Percentiles rank a stretch among this genome's conserved stretches.
Evolutionary conservation across 2,797 vertebrate species (phyloP).

Genomic region (Rhynchotus rufescens): DNA sequence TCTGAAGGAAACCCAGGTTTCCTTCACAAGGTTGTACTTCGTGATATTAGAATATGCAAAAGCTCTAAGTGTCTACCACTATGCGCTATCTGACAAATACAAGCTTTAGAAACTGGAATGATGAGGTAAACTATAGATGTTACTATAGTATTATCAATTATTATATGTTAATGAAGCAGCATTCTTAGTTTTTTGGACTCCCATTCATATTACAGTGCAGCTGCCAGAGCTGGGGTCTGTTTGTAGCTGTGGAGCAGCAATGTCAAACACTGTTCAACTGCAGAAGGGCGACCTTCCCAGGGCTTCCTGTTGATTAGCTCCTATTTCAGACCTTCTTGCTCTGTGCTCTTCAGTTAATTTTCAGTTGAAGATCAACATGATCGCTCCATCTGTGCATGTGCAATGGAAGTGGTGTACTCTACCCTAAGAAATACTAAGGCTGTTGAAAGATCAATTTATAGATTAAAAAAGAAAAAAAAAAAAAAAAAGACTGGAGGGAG

Average conservation of each 20-base stretch:
- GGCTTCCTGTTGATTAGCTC: background rate
- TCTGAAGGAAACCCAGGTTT: background rate
- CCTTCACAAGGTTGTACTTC: background rate
- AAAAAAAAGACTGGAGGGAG: slow-evolving; percentile 19
- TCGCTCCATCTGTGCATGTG: background rate
- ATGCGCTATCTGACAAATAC: background rate
- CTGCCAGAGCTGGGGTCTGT: background rate
- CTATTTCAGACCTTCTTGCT: background rate
- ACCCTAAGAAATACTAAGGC: slow-evolving; percentile 62
- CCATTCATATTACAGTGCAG: background rate
- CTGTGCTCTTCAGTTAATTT: background rate
- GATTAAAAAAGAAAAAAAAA: background rate
- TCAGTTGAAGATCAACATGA: background rate
- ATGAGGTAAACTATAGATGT: background rate
- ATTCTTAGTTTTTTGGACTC: background rate
- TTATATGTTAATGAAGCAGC: background rate
- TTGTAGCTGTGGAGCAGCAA: background rate
- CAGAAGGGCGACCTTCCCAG: background rate
- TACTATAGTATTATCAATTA: background rate
- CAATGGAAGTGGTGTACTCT: background rate
- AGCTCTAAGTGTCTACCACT: background rate
- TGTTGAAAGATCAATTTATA: slow-evolving; percentile 41
- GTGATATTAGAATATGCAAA: slow-evolving; percentile 13
- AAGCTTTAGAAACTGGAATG: background rate
- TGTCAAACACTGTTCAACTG: background rate